Percentiles rank a stretch among this genome's conserved stretches.
These are phyloP conservation scores for Crocallis elinguaria DNA, from an alignment of 2,888 invertebrate species.

Conservation along the genomic window DNA sequence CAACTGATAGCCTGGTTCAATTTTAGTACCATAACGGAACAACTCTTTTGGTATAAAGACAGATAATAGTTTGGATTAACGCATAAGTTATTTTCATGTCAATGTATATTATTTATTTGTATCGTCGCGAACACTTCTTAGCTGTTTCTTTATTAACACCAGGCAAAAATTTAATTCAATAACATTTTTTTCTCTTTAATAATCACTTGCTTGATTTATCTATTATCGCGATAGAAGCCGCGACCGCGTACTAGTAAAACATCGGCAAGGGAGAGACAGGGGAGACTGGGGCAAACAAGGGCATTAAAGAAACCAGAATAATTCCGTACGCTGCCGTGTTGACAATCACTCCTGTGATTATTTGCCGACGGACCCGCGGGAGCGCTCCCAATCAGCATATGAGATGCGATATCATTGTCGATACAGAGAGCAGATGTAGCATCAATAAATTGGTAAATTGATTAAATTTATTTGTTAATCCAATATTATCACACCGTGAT, in stretches of 20 bases:
- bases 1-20: too few species aligned
- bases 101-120: too few species aligned
- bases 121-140: too few species aligned
- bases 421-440: neutral
- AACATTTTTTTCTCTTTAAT: too few species aligned
- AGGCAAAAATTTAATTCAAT: too few species aligned
- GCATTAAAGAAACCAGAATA: slow-evolving; percentile 53
- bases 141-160: too few species aligned
- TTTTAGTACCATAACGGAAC: too few species aligned
- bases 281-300: slow-evolving; percentile 41
- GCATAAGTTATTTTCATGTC: too few species aligned
- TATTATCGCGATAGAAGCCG: neutral
- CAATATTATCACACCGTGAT: too few species aligned
- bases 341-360: slow-evolving; percentile 81
- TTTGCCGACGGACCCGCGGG: slow-evolving; percentile 70
- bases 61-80: too few species aligned
- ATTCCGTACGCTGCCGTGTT: slow-evolving; percentile 70
- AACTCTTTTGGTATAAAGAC: too few species aligned
- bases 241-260: neutral
- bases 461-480: slow-evolving; percentile 14
- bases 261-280: slow-evolving; percentile 11
- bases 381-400: slow-evolving; percentile 53
- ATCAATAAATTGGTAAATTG: slow-evolving; percentile 11
- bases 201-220: neutral
- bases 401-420: slow-evolving; percentile 25